phyloP scores from a whole-genome alignment of 2,888 invertebrate species.

The Dastarcus helophoroides region DNA sequence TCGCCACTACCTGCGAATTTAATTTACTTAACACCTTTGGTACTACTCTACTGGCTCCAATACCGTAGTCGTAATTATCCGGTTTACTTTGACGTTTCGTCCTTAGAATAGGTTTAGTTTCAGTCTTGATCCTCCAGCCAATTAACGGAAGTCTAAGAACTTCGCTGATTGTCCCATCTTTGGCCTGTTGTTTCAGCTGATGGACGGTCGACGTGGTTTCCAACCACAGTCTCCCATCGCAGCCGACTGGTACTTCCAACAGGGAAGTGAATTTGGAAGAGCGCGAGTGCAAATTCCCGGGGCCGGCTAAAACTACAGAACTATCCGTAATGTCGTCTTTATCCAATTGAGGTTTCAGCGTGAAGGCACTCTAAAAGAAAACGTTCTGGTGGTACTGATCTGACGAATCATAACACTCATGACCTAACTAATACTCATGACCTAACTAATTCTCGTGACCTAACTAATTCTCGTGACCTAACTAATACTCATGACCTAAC shows the following conservation, averaged over 20 bases:
- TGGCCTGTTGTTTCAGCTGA: slow-evolving; percentile 54
- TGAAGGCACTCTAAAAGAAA: slow-evolving; percentile 40
- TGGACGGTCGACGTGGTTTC: slow-evolving; percentile 55
- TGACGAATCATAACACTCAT: too few relatives aligned
- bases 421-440: not conserved
- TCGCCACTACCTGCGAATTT: slow-evolving; percentile 26
- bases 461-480: too few relatives aligned
- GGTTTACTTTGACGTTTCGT: slow-evolving; percentile 15
- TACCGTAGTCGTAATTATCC: not conserved
- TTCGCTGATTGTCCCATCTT: slow-evolving; percentile 60
- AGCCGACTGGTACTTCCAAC: slow-evolving; percentile 57
- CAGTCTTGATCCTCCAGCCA: slow-evolving; percentile 54
- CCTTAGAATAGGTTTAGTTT: slow-evolving; percentile 31
- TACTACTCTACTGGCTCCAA: not conserved
- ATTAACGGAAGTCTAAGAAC: slow-evolving; percentile 56
- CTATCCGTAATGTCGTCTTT: slow-evolving; percentile 37
- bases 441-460: too few relatives aligned
- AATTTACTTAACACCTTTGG: not conserved
- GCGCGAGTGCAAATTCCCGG: slow-evolving; percentile 39
- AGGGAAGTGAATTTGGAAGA: slow-evolving; percentile 37
- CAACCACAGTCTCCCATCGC: slow-evolving; percentile 58
- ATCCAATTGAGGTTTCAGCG: slow-evolving; percentile 37
- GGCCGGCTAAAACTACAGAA: slow-evolving; percentile 41
- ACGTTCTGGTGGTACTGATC: too few relatives aligned
- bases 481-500: too few relatives aligned